Percentiles rank a stretch among this genome's conserved stretches.
Conservation (phyloP, 1,140 invertebrate species). For the Drosophila burlai region DNA sequence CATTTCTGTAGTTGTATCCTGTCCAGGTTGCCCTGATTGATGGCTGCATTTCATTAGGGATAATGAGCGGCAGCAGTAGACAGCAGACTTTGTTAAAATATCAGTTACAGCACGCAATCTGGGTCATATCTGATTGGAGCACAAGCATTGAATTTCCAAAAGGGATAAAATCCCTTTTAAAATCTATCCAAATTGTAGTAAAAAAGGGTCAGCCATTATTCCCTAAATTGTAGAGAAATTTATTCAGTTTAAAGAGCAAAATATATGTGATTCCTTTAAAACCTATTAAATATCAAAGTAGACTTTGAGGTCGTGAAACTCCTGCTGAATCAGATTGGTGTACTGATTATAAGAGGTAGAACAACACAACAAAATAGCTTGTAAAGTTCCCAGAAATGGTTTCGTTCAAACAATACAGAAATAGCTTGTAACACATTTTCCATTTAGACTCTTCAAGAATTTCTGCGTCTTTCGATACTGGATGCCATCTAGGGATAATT, state of each 20-base stretch:
- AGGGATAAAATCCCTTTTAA: not conserved
- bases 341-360: not conserved
- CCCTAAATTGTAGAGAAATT: not conserved
- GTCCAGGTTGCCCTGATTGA: conserved; percentile 42
- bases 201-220: not conserved
- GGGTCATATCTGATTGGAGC: conserved; percentile 18
- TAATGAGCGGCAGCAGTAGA: conserved; percentile 41
- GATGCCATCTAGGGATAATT: conserved; percentile 5
- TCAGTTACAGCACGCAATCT: conserved; percentile 25
- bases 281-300: not conserved
- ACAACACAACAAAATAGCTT: not conserved
- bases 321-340: not conserved
- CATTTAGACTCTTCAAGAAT: not conserved
- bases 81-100: conserved; percentile 24
- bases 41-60: conserved; percentile 55
- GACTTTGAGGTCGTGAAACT: not conserved
- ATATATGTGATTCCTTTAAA: not conserved
- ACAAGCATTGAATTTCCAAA: conserved; percentile 21
- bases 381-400: not conserved
- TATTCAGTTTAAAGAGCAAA: not conserved
- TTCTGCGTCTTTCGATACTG: not conserved
- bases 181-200: not conserved
- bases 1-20: conserved; percentile 8
- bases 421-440: not conserved
- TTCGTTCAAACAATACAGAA: not conserved